These are phyloP conservation scores for Sigmodon hispidus DNA, from an alignment of 2,113 vertebrate genomes.

Conservation along the genomic window DNA sequence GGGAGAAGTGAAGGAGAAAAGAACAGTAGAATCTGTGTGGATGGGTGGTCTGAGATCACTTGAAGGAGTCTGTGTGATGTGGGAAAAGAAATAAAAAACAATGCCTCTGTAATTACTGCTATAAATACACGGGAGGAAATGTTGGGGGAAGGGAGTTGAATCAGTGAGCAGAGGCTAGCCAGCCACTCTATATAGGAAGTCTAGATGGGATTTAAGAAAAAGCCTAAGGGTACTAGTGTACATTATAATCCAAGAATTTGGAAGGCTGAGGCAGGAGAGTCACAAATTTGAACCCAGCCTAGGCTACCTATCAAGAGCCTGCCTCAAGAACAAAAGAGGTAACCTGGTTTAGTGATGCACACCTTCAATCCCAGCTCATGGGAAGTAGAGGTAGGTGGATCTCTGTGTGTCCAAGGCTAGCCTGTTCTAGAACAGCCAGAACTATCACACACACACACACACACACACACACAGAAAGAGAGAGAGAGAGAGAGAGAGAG, in stretches of 20 bases:
- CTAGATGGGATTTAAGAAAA: background rate
- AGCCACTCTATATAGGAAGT: background rate
- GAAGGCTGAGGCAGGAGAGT: background rate
- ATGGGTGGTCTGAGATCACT: background rate
- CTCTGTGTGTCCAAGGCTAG: too few species aligned
- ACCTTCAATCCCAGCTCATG: too few species aligned
- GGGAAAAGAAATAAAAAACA: background rate
- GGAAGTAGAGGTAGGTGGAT: too few species aligned
- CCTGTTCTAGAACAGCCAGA: too few species aligned
- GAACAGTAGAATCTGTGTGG: background rate
- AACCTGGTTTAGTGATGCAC: too few species aligned
- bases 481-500: too few species aligned
- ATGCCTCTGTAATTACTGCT: background rate
- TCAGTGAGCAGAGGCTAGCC: background rate
- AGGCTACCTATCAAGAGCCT: background rate
- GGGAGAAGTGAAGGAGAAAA: too few species aligned
- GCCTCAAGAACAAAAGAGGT: background rate
- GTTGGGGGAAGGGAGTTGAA: too few species aligned
- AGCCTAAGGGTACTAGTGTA: background rate
- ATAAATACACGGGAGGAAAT: background rate
- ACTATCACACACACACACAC: too few species aligned
- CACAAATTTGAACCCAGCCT: background rate
- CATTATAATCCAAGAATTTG: background rate
- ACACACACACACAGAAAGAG: too few species aligned
- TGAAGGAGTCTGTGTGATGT: background rate